Evolutionary conservation across 1,140 invertebrate genomes (phyloP).

Genomic region (Idris sp.): DNA sequence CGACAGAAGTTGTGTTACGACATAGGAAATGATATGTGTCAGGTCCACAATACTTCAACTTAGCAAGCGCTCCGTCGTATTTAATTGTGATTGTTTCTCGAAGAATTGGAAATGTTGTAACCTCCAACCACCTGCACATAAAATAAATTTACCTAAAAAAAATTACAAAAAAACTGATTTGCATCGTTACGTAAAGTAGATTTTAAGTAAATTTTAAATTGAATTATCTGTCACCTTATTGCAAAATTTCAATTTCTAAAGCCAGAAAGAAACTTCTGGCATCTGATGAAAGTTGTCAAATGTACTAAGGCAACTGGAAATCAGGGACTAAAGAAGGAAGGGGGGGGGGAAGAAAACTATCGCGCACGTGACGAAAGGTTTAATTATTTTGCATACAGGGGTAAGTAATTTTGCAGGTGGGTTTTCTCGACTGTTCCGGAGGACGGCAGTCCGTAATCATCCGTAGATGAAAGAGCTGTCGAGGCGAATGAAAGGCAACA

Average conservation of each 20-base stretch:
- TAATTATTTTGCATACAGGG: constrained; percentile 69
- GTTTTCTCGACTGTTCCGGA: constrained; percentile 50
- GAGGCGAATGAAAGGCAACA: constrained; percentile 74
- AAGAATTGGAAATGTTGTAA: constrained; percentile 18
- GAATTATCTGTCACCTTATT: too few species aligned
- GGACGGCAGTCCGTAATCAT: constrained; percentile 72
- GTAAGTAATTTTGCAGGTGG: constrained; percentile 67
- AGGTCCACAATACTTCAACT: constrained; percentile 67
- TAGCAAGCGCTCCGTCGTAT: constrained; percentile 66
- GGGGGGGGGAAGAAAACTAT: background rate
- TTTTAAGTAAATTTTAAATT: too few species aligned
- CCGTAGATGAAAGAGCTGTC: constrained; percentile 78
- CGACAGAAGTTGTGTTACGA: constrained; percentile 63
- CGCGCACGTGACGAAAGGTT: constrained; percentile 49
- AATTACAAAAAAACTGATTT: too few species aligned
- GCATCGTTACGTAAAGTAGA: too few species aligned
- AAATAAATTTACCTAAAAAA: too few species aligned
- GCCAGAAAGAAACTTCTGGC: too few species aligned
- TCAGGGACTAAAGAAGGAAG: background rate
- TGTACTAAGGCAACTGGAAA: background rate
- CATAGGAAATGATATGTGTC: constrained; percentile 69
- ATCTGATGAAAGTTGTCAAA: too few species aligned
- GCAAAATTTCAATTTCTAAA: too few species aligned
- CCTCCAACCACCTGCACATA: too few species aligned
- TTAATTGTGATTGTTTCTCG: constrained; percentile 65